Conservation (phyloP, 2,113 vertebrate genomes). For the Xyliphius kryptos region DNA sequence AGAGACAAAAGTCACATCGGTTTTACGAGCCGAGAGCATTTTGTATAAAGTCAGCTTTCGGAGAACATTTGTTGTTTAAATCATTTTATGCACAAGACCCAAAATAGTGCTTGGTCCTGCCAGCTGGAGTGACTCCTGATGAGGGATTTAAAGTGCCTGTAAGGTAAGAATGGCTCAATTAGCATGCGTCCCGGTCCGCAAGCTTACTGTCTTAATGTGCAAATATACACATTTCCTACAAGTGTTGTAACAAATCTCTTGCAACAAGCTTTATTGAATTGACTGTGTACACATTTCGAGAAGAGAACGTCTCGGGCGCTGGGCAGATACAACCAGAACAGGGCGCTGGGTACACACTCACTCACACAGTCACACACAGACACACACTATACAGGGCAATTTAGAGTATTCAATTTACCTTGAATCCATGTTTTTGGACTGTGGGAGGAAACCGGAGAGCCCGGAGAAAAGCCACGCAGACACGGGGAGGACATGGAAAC, state of each 20-base stretch:
- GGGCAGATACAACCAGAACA: no score
- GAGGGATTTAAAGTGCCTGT: conserved; percentile 13
- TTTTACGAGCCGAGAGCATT: conserved; percentile 3
- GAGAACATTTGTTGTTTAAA: background rate
- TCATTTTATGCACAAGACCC: conserved; percentile 4
- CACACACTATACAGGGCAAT: no score
- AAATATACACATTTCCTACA: conserved; percentile 17
- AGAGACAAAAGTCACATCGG: background rate
- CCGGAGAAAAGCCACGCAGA: no score
- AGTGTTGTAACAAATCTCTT: conserved; percentile 14
- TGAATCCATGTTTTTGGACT: no score
- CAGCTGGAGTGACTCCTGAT: conserved; percentile 10
- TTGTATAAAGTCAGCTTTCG: background rate
- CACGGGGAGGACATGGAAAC: no score
- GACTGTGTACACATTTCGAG: background rate
- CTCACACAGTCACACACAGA: no score
- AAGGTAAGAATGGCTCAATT: conserved; percentile 12
- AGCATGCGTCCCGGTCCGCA: conserved; percentile 12
- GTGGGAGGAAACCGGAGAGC: no score
- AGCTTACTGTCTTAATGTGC: conserved; percentile 16
- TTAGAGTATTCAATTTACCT: no score
- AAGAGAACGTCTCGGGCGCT: no score
- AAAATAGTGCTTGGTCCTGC: background rate
- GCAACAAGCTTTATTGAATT: background rate
- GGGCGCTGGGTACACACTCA: no score